These are phyloP conservation scores for Daphoenositta chrysoptera DNA, from an alignment of 2,113 vertebrate species.

Conservation along the genomic window DNA sequence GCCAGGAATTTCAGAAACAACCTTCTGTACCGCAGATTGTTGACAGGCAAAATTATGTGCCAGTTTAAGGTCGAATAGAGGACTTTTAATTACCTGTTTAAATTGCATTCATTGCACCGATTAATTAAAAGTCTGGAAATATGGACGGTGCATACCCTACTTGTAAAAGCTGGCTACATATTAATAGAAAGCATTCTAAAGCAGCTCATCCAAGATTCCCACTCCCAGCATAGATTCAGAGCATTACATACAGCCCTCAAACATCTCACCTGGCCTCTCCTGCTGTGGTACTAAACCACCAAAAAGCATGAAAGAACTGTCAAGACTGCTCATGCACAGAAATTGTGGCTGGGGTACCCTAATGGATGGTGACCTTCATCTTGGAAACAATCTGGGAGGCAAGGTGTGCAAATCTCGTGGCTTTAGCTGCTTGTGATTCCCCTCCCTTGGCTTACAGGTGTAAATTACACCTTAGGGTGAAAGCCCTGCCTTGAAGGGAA, in stretches of 20 bases:
- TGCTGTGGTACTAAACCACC: not conserved
- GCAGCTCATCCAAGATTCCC: not conserved
- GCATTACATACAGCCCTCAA: not conserved
- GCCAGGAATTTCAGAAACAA: slow-evolving; percentile 45
- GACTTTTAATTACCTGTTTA: not conserved
- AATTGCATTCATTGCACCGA: not conserved
- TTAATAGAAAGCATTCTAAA: not conserved
- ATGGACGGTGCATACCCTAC: too few relatives aligned
- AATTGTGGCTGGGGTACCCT: not conserved
- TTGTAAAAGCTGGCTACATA: not conserved
- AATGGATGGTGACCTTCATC: not conserved
- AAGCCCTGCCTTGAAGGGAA: not conserved
- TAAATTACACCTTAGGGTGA: not conserved
- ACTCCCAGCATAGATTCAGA: not conserved
- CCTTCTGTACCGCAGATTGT: not conserved
- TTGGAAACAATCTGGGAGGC: not conserved
- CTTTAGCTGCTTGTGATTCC: not conserved
- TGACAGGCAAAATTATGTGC: slow-evolving; percentile 16
- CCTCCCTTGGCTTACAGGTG: not conserved
- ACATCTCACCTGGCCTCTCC: not conserved
- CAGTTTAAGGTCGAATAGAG: not conserved
- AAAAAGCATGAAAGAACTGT: not conserved
- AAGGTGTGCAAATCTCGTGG: not conserved
- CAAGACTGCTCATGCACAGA: not conserved
- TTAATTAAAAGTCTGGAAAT: not conserved